Conservation (phyloP, 2,797 vertebrate species). For the Chiloscyllium punctatum region DNA sequence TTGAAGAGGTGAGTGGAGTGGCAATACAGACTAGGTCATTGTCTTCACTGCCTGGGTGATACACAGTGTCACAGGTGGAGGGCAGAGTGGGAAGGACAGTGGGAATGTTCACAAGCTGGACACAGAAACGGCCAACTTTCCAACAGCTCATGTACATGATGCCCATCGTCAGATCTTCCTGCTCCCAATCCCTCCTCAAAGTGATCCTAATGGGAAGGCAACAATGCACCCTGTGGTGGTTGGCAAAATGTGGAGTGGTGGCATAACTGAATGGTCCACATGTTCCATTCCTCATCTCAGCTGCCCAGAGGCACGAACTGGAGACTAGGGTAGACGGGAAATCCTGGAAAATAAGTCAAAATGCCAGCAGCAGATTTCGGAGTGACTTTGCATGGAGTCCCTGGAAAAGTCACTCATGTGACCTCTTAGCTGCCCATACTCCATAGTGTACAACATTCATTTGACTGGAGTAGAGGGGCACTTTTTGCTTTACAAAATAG, state of each 20-base stretch:
- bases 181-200: background rate
- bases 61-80: background rate
- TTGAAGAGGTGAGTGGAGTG: background rate
- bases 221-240: background rate
- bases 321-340: background rate
- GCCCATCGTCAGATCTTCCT: background rate
- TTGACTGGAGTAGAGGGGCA: background rate
- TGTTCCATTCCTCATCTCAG: background rate
- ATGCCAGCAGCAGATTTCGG: background rate
- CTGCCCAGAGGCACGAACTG: background rate
- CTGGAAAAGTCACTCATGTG: background rate
- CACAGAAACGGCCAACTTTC: background rate
- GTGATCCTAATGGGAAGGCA: background rate
- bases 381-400: background rate
- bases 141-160: background rate
- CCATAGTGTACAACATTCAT: background rate
- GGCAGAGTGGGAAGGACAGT: background rate
- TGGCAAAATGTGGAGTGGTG: background rate
- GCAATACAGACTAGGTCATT: background rate
- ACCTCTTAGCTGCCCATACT: background rate
- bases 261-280: background rate
- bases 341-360: background rate
- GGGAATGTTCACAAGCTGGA: background rate
- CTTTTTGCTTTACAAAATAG: background rate
- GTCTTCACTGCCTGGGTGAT: background rate